These are phyloP conservation scores for Zootoca vivipara DNA, from an alignment of 2,113 vertebrate species.

Conservation along the genomic window DNA sequence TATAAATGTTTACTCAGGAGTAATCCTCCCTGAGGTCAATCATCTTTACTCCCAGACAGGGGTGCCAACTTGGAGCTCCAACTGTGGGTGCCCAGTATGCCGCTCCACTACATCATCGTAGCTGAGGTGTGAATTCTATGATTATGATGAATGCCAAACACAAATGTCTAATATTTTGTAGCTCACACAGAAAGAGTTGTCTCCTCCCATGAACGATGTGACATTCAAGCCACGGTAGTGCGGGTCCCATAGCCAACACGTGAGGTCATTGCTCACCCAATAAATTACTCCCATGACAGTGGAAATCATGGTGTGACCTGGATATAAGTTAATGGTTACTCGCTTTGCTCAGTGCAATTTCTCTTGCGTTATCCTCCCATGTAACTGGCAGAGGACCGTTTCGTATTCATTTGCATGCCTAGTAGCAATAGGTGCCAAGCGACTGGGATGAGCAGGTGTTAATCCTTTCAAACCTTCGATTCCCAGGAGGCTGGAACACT, in stretches of 20 bases:
- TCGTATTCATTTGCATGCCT: neutral
- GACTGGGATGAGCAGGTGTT: neutral
- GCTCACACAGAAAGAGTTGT: neutral
- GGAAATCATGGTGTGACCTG: neutral
- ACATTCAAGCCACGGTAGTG: neutral
- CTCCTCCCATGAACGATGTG: neutral
- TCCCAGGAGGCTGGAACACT: neutral
- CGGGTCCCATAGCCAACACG: neutral
- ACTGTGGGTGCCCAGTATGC: too few relatives aligned
- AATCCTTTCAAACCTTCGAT: accelerated
- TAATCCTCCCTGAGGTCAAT: too few relatives aligned
- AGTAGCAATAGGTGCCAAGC: neutral
- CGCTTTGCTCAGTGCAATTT: neutral
- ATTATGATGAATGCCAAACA: neutral
- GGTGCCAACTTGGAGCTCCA: too few relatives aligned
- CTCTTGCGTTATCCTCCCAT: neutral
- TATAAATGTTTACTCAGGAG: too few relatives aligned
- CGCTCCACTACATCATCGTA: neutral
- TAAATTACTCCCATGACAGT: neutral
- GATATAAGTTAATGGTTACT: neutral
- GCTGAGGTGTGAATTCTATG: neutral
- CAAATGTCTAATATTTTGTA: neutral
- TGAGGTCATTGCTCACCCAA: neutral
- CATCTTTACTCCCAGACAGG: too few relatives aligned
- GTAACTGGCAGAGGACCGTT: neutral